Evolutionary conservation across 2,113 vertebrate species (phyloP), one percentile per base, ranked within the genome.

Genomic region (Lipotes vexillifer): DNA sequence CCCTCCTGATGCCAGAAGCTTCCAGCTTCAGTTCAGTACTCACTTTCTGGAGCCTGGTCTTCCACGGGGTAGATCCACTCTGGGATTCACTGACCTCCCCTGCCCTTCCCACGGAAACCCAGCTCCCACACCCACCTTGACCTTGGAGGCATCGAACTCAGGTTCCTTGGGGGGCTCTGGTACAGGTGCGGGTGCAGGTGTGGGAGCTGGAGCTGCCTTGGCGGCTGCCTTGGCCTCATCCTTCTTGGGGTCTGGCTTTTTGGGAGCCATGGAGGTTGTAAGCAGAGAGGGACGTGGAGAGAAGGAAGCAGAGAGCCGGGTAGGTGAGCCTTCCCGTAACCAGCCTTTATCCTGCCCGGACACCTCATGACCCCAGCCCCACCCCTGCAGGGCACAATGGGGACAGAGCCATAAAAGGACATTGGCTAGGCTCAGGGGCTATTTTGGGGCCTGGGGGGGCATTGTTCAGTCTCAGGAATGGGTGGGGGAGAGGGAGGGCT

Each of bases 231-330:
- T 99, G 11, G 99, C 98, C 0, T 99, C 99, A 46, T 99, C 99
- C 93, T 99, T 99, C 99, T 99, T 99, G 0, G 98, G 98, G 6
- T 99, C 99, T 0, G 98, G 98, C 83, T 99, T 99, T 98, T 99
- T 99, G 8, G 99, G 99, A 78, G 99, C 98, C 99, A 99, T 99
- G 84, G 55, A 31, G 25, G 49, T 84, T 74, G 11, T 2, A 3
- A 31, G 78, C 59, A n/a, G 41, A 85, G 63, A 44, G 12, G 12
- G 49, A 4, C 0, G 18, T 11, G 65, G 59, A 46, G 49, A 87
- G 38, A 57, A 49, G 57, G 33, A 41, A 49, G 72, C 18, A 46
- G 18, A 78, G 46, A 72, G 8, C 31, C 23, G 78, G 61, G 87
- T 92, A 82, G 90, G 87, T 68, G 83, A 83, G 85, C 9, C 44